phyloP scores from a whole-genome alignment of 1,140 invertebrate genomes.

The Sycobia sp. region DNA sequence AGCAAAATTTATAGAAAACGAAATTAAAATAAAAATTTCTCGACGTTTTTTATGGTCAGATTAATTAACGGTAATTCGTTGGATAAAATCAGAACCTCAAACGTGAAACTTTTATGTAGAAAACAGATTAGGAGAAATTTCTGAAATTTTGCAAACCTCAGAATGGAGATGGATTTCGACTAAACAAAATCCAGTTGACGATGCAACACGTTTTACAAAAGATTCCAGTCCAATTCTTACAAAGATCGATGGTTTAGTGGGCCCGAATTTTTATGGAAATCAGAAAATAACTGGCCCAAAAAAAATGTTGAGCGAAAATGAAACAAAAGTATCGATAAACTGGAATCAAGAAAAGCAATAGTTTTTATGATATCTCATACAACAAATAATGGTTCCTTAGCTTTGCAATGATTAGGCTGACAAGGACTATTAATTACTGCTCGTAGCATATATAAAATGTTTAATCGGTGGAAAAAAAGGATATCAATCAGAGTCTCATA shows the following conservation, averaged over 20 bases:
- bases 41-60: background rate
- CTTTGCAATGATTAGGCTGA: no score
- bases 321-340: background rate
- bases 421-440: no score
- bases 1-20: no score
- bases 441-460: background rate
- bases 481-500: background rate
- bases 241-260: background rate
- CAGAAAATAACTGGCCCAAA: background rate
- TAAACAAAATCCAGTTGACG: constrained; percentile 54
- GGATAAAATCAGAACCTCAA: background rate
- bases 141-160: constrained; percentile 22
- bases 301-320: background rate
- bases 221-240: constrained; percentile 37
- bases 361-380: background rate
- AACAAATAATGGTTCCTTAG: no score
- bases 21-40: background rate
- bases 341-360: background rate
- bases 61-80: background rate
- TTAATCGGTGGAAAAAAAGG: background rate
- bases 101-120: constrained; percentile 5
- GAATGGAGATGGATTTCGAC: constrained; percentile 56
- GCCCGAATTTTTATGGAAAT: background rate
- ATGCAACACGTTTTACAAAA: constrained; percentile 37
- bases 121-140: constrained; percentile 51